Conservation (phyloP, 2,888 invertebrate species). For the Aphrophora alni region DNA sequence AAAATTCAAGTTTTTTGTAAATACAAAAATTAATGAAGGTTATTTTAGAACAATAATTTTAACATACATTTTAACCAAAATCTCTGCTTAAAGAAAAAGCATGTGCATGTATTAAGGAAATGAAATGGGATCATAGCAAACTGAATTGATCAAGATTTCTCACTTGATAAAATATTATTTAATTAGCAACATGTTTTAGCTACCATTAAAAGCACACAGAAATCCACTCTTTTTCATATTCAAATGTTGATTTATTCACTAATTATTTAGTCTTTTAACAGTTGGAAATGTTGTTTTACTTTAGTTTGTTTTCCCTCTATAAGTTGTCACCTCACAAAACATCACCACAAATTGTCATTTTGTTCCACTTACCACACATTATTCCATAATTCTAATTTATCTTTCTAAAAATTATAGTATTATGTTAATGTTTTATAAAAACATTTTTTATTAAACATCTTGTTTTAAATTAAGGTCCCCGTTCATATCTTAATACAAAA, state of each 20-base stretch:
- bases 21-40: too few species aligned
- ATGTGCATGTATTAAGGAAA: too few species aligned
- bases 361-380: not conserved
- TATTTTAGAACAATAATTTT: too few species aligned
- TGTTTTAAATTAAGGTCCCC: not conserved
- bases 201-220: not conserved
- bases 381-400: not conserved
- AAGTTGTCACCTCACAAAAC: not conserved
- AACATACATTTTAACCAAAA: too few species aligned
- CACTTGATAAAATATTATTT: not conserved
- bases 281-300: not conserved
- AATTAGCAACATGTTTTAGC: not conserved
- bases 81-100: too few species aligned
- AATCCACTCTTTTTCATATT: not conserved
- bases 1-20: too few species aligned
- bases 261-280: not conserved
- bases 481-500: not conserved
- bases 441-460: not conserved
- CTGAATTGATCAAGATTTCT: too few species aligned
- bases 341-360: not conserved
- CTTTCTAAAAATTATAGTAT: not conserved
- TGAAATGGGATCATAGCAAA: too few species aligned
- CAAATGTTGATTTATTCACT: not conserved
- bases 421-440: not conserved
- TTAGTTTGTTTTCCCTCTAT: not conserved